phyloP scores from a whole-genome alignment of 2,113 vertebrate species.

The Dicerorhinus sumatrensis region DNA sequence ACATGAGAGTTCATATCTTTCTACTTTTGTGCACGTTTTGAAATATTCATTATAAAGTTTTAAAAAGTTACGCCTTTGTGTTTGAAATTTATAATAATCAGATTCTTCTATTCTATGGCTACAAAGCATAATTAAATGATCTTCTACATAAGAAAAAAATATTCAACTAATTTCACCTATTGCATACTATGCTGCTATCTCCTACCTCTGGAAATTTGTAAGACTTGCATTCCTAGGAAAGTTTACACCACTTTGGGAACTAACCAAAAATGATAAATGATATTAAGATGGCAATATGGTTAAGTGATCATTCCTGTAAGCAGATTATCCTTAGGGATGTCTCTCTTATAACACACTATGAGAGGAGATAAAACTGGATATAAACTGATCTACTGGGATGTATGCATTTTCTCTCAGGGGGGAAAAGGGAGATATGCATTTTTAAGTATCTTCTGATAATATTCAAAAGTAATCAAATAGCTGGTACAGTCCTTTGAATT shows the following conservation, averaged over 20 bases:
- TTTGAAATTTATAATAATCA: not conserved
- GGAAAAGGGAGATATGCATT: not conserved
- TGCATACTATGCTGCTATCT: not conserved
- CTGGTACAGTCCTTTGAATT: not conserved
- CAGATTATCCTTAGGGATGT: not conserved
- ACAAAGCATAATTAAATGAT: not conserved
- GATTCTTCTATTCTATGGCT: not conserved
- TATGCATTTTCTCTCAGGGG: not conserved
- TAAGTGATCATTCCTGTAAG: not conserved
- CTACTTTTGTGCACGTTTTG: not conserved
- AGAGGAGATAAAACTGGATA: not conserved
- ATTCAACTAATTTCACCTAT: not conserved
- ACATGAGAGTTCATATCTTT: not conserved
- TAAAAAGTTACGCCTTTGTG: not conserved
- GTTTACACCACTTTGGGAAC: not conserved
- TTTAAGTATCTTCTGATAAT: not conserved
- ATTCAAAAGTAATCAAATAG: constrained; percentile 5
- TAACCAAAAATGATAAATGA: not conserved
- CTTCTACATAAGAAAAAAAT: constrained; percentile 10
- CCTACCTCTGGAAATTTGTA: not conserved
- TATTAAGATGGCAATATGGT: not conserved
- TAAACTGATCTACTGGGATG: not conserved
- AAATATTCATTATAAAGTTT: not conserved
- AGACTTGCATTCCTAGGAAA: not conserved
- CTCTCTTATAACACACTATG: not conserved